Conservation (phyloP, 1,140 invertebrate genomes). For the Sitobion miscanthi region DNA sequence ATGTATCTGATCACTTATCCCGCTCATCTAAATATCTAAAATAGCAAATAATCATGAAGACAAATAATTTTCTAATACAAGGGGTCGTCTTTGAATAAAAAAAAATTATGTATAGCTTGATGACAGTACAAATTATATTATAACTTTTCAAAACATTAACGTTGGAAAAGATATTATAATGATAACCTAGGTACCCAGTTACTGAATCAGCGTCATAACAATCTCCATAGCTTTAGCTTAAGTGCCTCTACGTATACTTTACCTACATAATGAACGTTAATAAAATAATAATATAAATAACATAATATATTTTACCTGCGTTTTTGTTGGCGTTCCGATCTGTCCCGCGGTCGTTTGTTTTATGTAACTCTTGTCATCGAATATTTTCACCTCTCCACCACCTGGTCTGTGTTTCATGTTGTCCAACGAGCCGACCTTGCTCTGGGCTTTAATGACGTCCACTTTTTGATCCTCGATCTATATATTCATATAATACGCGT, state of each 20-base stretch:
- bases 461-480: slow-evolving; percentile 89
- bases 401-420: slow-evolving; percentile 93
- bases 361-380: slow-evolving; percentile 92
- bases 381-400: slow-evolving; percentile 92
- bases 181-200: background rate
- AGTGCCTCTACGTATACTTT: background rate
- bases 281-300: background rate
- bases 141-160: background rate
- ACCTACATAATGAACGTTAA: background rate
- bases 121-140: background rate
- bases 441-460: slow-evolving; percentile 79
- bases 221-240: background rate
- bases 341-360: slow-evolving; percentile 70
- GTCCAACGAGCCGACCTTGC: slow-evolving; percentile 89
- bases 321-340: slow-evolving; percentile 48
- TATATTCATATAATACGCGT: slow-evolving; percentile 56
- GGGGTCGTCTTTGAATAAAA: background rate
- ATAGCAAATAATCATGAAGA: background rate
- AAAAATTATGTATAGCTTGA: background rate
- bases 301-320: slow-evolving; percentile 44
- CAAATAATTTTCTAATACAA: background rate
- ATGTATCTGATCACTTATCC: background rate
- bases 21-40: background rate
- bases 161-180: too few relatives aligned
- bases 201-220: background rate